Base-by-base conservation (phyloP, 2,888 invertebrate species). In the Drepanosiphum platanoidis region DNA sequence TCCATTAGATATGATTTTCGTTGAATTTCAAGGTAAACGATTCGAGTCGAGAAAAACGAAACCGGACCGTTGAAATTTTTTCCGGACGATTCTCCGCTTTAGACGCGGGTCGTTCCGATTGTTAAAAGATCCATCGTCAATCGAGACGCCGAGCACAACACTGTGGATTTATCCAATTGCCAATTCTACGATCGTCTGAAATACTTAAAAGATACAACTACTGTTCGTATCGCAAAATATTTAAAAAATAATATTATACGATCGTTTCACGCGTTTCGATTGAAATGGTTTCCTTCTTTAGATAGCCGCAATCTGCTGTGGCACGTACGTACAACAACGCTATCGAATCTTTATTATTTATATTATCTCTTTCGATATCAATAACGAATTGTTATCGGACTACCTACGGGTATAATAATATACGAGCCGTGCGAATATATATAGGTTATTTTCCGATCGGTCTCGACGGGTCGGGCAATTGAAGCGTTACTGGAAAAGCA, bases 371-470 rank as follows among this genome's bases (percentile, higher is more conserved):
- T 3, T 27, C 27, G 64, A 64, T 64, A 27, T 30, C 64, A 27
- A 11, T 13, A 18, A 3, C 13, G 30, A 64, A 64, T 11, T 30
- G 64, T 30, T 61, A 22, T 4, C 64, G 64, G 11, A 61, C 61
- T n/a, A n/a, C n/a, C n/a, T n/a, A n/a, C n/a, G n/a, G n/a, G n/a
- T 18, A 61, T 8, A 42, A 42, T 42, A 18, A 22, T 52, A 52
- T 18, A 58, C 34, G 34, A n/a, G n/a, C n/a, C 74, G 7, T 11
- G n/a, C n/a, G 61, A 27, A 61, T 58, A 36, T 27, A 22, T 64
- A 13, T 42, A 42, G 77, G 30, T 78, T 64, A 39, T 78, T 78
- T 78, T 42, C 30, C 64, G 64, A 78, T 78, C 39, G 64, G 77
- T 64, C 64, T 39, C 64, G 64, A 78, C 30, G 39, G 39, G 58